phyloP scores from a whole-genome alignment of 2,113 vertebrate genomes.

The Marmota flaviventris region DNA sequence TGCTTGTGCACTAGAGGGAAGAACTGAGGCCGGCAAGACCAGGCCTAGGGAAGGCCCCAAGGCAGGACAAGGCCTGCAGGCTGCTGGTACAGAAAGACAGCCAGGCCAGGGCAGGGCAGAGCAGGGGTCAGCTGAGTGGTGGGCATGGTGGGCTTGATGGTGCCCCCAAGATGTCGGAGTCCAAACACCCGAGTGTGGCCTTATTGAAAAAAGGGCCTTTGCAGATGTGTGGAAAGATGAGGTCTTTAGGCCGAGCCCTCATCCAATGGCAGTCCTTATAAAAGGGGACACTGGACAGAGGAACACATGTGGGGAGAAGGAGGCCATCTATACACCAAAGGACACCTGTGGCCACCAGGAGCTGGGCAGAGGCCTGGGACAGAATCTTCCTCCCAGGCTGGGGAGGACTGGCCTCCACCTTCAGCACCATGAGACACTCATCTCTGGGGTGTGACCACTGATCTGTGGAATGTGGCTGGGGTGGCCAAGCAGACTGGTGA shows the following conservation, averaged over 20 bases:
- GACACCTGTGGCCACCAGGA: neutral
- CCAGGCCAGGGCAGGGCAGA: fast-evolving
- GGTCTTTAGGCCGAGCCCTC: no score
- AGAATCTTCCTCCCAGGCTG: fast-evolving
- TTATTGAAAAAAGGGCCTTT: neutral
- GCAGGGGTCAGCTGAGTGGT: no score
- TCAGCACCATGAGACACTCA: fast-evolving
- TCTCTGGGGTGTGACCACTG: fast-evolving
- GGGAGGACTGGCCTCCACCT: neutral
- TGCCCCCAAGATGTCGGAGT: neutral
- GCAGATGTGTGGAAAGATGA: no score
- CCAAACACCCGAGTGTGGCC: no score
- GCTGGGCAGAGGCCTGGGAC: neutral
- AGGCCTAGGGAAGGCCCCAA: fast-evolving
- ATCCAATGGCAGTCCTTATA: neutral
- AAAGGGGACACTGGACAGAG: neutral
- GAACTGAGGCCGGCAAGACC: no score
- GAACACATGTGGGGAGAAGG: fast-evolving
- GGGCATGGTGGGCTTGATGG: fast-evolving
- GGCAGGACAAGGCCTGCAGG: fast-evolving
- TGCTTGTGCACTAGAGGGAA: no score
- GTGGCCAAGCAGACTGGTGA: neutral
- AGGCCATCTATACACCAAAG: fast-evolving
- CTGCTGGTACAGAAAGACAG: neutral
- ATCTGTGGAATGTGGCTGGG: no score